Conservation (phyloP, 2,113 vertebrate species). For the Ictalurus furcatus region DNA sequence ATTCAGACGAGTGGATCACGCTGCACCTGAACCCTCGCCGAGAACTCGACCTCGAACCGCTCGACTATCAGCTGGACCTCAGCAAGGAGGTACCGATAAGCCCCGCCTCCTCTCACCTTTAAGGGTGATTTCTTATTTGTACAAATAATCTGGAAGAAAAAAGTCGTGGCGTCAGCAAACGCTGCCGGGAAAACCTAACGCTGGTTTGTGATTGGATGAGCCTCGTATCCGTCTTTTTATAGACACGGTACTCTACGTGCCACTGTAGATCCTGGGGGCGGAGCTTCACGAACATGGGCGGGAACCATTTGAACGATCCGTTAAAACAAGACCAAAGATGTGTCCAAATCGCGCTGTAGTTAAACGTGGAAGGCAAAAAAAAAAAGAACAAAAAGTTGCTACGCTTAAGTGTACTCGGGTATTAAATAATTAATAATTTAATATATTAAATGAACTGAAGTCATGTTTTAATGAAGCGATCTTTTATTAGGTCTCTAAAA, state of each 20-base stretch:
- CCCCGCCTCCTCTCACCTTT: background rate
- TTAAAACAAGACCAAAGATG: no score
- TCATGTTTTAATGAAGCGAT: no score
- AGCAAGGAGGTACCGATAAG: conserved; percentile 85
- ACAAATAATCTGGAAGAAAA: background rate
- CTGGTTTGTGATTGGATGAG: background rate
- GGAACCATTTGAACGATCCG: background rate
- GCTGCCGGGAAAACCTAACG: background rate
- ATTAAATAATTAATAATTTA: no score
- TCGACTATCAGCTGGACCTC: conserved; percentile 92
- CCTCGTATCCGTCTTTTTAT: background rate
- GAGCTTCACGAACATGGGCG: background rate
- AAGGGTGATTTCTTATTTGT: background rate
- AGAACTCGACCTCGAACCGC: conserved; percentile 86
- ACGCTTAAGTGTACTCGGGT: no score
- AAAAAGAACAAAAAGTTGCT: background rate
- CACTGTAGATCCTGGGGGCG: background rate
- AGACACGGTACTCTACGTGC: background rate
- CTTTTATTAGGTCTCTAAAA: background rate
- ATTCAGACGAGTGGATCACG: conserved; percentile 85
- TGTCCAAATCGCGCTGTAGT: no score
- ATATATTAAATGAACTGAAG: no score
- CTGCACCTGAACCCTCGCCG: conserved; percentile 72
- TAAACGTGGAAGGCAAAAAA: background rate
- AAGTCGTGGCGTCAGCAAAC: background rate